Conservation (phyloP, 1,140 invertebrate genomes). For the Pachyrhynchus sulphureomaculatus region DNA sequence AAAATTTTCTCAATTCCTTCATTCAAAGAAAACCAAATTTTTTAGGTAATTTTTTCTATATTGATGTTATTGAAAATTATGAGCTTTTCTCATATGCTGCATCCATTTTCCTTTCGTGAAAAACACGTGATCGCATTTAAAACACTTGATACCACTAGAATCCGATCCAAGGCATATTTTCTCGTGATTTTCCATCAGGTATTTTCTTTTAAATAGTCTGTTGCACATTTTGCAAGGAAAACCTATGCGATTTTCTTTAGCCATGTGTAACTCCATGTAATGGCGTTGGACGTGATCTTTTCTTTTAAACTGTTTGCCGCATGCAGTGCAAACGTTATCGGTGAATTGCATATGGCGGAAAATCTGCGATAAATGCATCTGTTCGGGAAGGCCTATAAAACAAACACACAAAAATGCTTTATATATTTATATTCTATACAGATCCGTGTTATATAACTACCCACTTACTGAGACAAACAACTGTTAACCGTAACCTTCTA, state of each 20-base stretch:
- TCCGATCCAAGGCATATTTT: slow-evolving; percentile 28
- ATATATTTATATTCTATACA: too few species aligned
- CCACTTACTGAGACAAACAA: too few species aligned
- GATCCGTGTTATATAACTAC: too few species aligned
- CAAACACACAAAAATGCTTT: too few species aligned
- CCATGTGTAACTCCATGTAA: slow-evolving; percentile 37
- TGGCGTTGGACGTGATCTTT: slow-evolving; percentile 54
- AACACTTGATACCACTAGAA: slow-evolving; percentile 18
- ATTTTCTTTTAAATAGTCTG: slow-evolving; percentile 38
- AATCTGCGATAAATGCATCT: slow-evolving; percentile 3
- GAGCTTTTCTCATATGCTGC: slow-evolving; percentile 31
- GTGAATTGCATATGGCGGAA: slow-evolving; percentile 27
- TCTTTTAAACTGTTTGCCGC: slow-evolving; percentile 51
- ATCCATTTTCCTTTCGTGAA: slow-evolving; percentile 26
- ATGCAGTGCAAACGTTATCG: slow-evolving; percentile 48
- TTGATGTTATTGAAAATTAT: slow-evolving; percentile 15
- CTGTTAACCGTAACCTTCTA: too few species aligned
- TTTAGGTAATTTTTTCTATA: too few species aligned
- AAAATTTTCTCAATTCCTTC: too few species aligned
- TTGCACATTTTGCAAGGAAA: slow-evolving; percentile 33
- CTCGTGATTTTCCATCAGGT: slow-evolving; percentile 38
- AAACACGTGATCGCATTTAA: slow-evolving; percentile 16
- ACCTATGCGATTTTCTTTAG: slow-evolving; percentile 7
- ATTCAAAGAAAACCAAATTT: too few species aligned
- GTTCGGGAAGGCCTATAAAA: neutral